phyloP scores from a whole-genome alignment of 53 echinoderm and acorn worm genomes.

The Apostichopus leukothele region DNA sequence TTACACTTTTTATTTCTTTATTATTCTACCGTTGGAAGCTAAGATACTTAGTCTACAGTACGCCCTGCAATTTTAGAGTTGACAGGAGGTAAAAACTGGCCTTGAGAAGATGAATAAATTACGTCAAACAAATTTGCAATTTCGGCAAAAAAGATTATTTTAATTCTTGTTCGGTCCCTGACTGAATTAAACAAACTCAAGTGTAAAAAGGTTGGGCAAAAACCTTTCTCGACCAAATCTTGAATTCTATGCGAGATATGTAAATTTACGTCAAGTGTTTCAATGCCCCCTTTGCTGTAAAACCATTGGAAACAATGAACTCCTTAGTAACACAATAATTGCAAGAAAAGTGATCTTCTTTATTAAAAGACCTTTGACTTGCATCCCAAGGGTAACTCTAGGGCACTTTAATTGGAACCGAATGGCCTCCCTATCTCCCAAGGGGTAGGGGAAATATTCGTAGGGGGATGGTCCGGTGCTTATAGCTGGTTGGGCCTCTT shows the following conservation, averaged over 20 bases:
- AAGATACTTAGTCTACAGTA: neutral
- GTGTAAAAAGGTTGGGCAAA: neutral
- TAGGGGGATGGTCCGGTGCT: slow-evolving; percentile 22
- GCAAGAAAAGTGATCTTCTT: slow-evolving; percentile 14
- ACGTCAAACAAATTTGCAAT: neutral
- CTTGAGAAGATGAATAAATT: neutral
- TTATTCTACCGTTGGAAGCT: no score
- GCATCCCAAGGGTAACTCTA: neutral
- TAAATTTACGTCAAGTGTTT: neutral
- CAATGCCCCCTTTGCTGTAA: neutral
- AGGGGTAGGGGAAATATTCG: slow-evolving; percentile 18
- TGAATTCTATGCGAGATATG: neutral
- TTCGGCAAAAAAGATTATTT: no score
- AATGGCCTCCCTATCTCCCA: slow-evolving; percentile 8
- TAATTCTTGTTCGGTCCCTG: neutral
- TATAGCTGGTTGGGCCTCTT: slow-evolving; percentile 7
- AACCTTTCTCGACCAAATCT: neutral
- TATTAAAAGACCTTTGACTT: slow-evolving; percentile 14
- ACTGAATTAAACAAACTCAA: neutral
- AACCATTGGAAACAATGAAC: neutral
- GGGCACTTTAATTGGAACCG: slow-evolving; percentile 1
- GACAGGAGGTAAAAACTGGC: neutral
- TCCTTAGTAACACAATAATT: slow-evolving; percentile 7
- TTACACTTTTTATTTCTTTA: no score
- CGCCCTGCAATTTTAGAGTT: neutral